Percentiles rank a stretch among this genome's conserved stretches.
phyloP scores from a whole-genome alignment of 2,888 invertebrate species.

The Erynnis tages region DNA sequence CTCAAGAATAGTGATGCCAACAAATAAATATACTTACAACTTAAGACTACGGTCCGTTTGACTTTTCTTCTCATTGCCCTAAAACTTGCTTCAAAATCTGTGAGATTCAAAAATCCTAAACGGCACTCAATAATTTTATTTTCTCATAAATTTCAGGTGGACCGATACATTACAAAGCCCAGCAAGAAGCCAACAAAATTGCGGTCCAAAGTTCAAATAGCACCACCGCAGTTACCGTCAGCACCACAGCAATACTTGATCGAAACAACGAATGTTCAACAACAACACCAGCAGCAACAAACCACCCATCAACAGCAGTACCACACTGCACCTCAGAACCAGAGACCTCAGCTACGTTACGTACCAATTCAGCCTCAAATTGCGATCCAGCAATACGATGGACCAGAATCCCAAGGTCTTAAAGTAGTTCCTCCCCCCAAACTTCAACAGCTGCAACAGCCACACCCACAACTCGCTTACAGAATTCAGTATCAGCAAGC shows the following conservation, averaged over 20 bases:
- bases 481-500: conserved; percentile 65
- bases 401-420: conserved; percentile 67
- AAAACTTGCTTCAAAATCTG: no score
- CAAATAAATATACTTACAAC: no score
- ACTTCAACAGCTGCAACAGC: conserved; percentile 54
- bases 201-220: conserved; percentile 57
- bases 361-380: conserved; percentile 52
- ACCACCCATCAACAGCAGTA: conserved; percentile 45
- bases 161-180: conserved; percentile 66
- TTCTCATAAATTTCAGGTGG: conserved; percentile 60
- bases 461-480: conserved; percentile 51
- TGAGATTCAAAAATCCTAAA: no score
- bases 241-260: conserved; percentile 76
- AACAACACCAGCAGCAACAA: conserved; percentile 47
- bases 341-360: conserved; percentile 56
- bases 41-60: no score
- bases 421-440: conserved; percentile 74
- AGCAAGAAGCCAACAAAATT: conserved; percentile 68
- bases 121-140: not conserved
- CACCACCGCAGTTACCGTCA: conserved; percentile 51
- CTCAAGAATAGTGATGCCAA: no score
- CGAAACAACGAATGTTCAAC: conserved; percentile 74
- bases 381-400: conserved; percentile 56
- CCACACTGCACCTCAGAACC: conserved; percentile 50
- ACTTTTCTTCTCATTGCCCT: no score